A percentile compares a stretch with the other conserved stretches of the same genome.
These are phyloP conservation scores for Anseranas semipalmata DNA, from an alignment of 2,113 vertebrate species.

Conservation along the genomic window DNA sequence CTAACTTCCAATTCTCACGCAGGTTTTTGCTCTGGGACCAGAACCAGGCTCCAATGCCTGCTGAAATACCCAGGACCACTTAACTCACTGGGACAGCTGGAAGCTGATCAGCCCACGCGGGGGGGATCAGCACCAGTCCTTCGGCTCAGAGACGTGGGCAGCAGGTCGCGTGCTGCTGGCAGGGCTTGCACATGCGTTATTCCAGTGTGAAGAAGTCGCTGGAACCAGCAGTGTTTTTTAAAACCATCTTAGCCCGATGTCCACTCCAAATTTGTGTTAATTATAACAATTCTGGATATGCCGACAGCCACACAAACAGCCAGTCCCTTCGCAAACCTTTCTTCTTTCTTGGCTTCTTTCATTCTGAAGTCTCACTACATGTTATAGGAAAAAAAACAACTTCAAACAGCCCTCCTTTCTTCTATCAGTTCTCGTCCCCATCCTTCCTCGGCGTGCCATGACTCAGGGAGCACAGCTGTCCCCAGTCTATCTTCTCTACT, in stretches of 20 bases:
- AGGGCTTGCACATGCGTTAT: not conserved
- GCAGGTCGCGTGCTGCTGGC: not conserved
- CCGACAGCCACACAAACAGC: not conserved
- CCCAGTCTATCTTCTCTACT: not conserved
- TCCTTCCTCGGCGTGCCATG: not conserved
- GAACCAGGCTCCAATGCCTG: not conserved
- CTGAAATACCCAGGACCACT: not conserved
- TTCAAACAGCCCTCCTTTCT: not conserved
- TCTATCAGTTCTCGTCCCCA: slow-evolving; percentile 5
- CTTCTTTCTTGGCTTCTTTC: not conserved
- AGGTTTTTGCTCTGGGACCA: not conserved
- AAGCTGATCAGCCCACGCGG: fast-evolving
- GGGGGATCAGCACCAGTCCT: not conserved
- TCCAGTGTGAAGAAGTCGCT: fast-evolving
- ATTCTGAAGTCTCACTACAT: not conserved
- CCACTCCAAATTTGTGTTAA: not conserved
- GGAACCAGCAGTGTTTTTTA: not conserved
- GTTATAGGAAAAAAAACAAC: not conserved
- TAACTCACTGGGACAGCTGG: not conserved
- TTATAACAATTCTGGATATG: not conserved
- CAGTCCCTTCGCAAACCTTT: not conserved
- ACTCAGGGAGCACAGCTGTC: slow-evolving; percentile 27
- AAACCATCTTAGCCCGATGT: not conserved
- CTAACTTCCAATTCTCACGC: not conserved
- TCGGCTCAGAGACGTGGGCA: fast-evolving